Percentiles rank a stretch among this genome's conserved stretches.
Evolutionary conservation across 2,797 vertebrate species (phyloP).

Genomic region (Sebastolobus alascanus): DNA sequence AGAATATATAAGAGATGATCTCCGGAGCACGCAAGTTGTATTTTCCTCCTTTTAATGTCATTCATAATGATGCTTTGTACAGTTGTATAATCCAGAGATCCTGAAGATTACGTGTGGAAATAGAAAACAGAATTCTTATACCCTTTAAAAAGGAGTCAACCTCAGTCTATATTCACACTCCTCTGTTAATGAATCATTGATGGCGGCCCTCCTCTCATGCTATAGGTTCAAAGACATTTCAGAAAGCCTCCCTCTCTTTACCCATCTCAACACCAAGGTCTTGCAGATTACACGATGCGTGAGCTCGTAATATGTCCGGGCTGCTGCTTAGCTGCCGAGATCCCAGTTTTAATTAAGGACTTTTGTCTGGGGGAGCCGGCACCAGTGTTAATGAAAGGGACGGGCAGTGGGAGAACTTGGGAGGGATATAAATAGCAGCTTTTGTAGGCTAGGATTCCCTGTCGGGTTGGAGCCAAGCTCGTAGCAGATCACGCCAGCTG

Average conservation of each 20-base stretch:
- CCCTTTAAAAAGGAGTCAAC: background rate
- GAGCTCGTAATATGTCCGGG: constrained; percentile 12
- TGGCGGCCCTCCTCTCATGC: constrained; percentile 22
- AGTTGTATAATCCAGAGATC: constrained; percentile 37
- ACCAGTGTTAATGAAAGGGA: constrained; percentile 65
- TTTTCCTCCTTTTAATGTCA: constrained; percentile 21
- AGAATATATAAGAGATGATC: constrained; percentile 33
- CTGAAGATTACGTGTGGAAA: constrained; percentile 32
- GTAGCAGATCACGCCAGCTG: constrained; percentile 62
- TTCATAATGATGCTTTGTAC: constrained; percentile 18
- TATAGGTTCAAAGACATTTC: constrained; percentile 38
- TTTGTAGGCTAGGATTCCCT: constrained; percentile 80
- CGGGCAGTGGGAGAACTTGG: constrained; percentile 58
- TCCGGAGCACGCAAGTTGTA: background rate
- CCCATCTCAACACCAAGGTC: background rate
- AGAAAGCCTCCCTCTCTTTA: constrained; percentile 16
- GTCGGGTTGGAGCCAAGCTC: constrained; percentile 65
- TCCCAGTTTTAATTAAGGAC: constrained; percentile 73
- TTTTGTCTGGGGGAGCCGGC: constrained; percentile 67
- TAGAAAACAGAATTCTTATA: background rate
- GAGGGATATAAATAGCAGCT: constrained; percentile 79
- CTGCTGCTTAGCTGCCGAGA: constrained; percentile 32
- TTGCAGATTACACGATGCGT: constrained; percentile 27
- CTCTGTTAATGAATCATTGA: constrained; percentile 40
- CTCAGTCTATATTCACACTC: background rate